Evolutionary conservation across 1,140 invertebrate genomes (phyloP).

Genomic region (Polypedilum pembai): DNA sequence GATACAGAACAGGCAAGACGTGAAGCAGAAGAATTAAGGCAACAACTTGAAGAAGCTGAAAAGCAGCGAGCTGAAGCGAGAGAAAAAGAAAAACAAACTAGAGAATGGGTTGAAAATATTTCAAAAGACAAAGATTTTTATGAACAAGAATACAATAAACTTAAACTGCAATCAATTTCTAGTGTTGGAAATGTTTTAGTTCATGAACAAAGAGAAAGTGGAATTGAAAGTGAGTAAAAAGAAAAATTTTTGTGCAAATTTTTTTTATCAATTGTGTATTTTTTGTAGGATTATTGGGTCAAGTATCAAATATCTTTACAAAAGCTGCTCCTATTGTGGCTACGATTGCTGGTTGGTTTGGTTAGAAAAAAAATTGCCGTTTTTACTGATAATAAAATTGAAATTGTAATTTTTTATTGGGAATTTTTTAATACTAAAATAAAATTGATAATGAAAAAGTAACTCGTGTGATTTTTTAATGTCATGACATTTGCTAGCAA

Average conservation of each 20-base stretch:
- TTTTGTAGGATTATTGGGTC: background rate
- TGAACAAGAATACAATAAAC: slow-evolving; percentile 12
- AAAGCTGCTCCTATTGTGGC: background rate
- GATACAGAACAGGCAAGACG: slow-evolving; percentile 16
- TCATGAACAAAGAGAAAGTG: background rate
- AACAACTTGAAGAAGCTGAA: background rate
- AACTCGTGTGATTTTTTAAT: too few species aligned
- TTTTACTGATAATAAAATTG: background rate
- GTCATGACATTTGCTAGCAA: too few species aligned
- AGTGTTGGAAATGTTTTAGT: background rate
- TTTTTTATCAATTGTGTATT: background rate
- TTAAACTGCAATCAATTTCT: background rate
- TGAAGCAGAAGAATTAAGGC: background rate
- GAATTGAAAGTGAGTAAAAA: background rate
- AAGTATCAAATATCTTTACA: background rate
- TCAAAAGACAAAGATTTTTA: background rate
- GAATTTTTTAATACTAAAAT: too few species aligned
- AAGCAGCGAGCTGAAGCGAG: background rate
- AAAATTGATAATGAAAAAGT: too few species aligned
- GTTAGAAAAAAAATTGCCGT: background rate
- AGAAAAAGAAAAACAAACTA: slow-evolving; percentile 5
- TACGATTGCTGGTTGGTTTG: background rate
- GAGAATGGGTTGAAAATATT: slow-evolving; percentile 1
- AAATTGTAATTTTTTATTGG: too few species aligned
- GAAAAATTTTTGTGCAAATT: background rate